Evolutionary conservation across 2,797 vertebrate genomes (phyloP).

Genomic region (Sitta carolinensis): DNA sequence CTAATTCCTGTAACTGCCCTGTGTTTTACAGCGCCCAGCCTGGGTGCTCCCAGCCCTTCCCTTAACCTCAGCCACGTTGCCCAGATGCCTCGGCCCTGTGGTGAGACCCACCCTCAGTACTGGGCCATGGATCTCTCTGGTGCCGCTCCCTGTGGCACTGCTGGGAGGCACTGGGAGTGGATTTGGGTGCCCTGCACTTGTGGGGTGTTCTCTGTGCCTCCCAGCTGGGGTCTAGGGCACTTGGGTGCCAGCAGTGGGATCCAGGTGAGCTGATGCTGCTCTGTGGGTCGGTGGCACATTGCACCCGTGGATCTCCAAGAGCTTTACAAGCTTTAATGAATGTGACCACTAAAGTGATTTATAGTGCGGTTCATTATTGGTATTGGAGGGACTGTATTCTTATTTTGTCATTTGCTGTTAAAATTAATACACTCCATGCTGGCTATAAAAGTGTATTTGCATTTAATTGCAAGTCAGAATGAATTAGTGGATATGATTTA

Average conservation of each 20-base stretch:
- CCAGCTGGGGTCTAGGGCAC: rapidly evolving
- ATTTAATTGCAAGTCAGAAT: conserved; percentile 80
- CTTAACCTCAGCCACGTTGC: neutral
- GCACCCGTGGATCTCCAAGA: neutral
- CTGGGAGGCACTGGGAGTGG: neutral
- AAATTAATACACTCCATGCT: conserved; percentile 80
- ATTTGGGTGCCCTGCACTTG: neutral
- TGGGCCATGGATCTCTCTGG: rapidly evolving
- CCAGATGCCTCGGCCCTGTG: rapidly evolving
- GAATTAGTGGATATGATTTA: conserved; percentile 78
- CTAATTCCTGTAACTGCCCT: neutral
- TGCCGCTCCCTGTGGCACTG: rapidly evolving
- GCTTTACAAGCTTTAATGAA: conserved; percentile 37
- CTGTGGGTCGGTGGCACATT: neutral
- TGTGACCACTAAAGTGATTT: conserved; percentile 73
- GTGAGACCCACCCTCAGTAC: rapidly evolving
- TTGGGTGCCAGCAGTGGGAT: neutral
- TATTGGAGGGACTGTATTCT: conserved; percentile 78
- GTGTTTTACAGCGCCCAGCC: neutral
- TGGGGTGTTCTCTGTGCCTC: neutral
- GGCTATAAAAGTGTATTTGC: conserved; percentile 77
- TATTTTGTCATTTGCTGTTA: conserved; percentile 79
- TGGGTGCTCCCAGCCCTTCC: neutral
- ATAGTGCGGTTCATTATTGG: conserved; percentile 76
- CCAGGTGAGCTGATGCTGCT: rapidly evolving